phyloP scores from a whole-genome alignment of 2,113 vertebrate species.

The Eolophus roseicapilla region DNA sequence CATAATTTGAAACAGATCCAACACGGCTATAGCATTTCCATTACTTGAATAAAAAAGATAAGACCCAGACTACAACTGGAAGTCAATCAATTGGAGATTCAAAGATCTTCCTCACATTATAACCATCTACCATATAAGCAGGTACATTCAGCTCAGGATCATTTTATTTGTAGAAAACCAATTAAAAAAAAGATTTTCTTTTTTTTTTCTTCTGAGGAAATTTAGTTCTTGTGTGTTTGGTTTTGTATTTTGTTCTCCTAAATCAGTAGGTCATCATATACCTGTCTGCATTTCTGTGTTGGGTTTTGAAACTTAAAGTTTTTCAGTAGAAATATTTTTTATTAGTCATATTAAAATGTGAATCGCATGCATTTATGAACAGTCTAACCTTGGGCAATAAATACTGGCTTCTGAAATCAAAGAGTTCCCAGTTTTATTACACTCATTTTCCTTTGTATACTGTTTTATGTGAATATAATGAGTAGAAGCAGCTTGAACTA shows the following conservation, averaged over 20 bases:
- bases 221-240: neutral
- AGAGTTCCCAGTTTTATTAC: neutral
- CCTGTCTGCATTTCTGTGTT: neutral
- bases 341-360: neutral
- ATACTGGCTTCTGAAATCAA: neutral
- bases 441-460: neutral
- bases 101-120: neutral
- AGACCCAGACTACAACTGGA: neutral
- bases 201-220: neutral
- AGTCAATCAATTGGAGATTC: neutral
- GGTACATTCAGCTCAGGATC: neutral
- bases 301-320: neutral
- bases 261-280: neutral
- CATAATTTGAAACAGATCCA: neutral
- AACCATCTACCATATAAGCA: neutral
- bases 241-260: neutral
- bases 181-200: neutral
- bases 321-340: neutral
- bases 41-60: neutral
- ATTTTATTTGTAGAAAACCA: neutral
- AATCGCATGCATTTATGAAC: neutral
- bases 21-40: neutral
- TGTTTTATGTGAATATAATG: neutral
- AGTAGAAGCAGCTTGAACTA: neutral
- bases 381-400: neutral